Evolutionary conservation across 37 sponge, comb jelly and placozoan genomes (phyloP).

Genomic region (Mnemiopsis leidyi): DNA sequence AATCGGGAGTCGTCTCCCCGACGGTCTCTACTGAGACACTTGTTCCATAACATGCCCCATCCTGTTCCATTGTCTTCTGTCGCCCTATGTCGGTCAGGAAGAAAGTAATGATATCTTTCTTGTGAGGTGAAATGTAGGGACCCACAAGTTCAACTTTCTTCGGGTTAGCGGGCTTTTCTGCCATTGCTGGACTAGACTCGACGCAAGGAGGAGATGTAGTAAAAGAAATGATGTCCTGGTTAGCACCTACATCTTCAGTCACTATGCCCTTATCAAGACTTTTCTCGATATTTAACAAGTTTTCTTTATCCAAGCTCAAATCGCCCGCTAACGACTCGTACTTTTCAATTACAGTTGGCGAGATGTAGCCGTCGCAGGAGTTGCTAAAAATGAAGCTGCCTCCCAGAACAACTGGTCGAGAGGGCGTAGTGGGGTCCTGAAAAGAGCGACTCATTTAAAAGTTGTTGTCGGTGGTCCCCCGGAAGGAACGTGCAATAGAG

Average conservation of each 20-base stretch:
- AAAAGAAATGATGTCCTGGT: slow-evolving; percentile 39
- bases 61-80: background rate
- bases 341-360: slow-evolving; percentile 3
- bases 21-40: background rate
- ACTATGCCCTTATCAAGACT: background rate
- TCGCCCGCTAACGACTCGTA: background rate
- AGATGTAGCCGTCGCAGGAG: slow-evolving; percentile 55
- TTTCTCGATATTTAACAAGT: background rate
- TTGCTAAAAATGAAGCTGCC: slow-evolving; percentile 57
- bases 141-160: background rate
- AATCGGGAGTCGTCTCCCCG: slow-evolving; percentile 9
- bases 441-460: slow-evolving; percentile 44
- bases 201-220: background rate
- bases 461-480: background rate
- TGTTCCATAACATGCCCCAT: background rate
- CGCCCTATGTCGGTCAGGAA: slow-evolving; percentile 45
- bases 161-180: background rate
- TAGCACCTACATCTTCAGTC: background rate
- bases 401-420: slow-evolving; percentile 14
- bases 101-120: slow-evolving; percentile 51
- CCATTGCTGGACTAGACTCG: no score
- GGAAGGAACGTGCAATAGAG: background rate
- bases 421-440: slow-evolving; percentile 23
- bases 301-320: background rate
- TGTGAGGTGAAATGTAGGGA: slow-evolving; percentile 26